Conservation (phyloP, 2,797 vertebrate species). For the Xiphophorus birchmanni region DNA sequence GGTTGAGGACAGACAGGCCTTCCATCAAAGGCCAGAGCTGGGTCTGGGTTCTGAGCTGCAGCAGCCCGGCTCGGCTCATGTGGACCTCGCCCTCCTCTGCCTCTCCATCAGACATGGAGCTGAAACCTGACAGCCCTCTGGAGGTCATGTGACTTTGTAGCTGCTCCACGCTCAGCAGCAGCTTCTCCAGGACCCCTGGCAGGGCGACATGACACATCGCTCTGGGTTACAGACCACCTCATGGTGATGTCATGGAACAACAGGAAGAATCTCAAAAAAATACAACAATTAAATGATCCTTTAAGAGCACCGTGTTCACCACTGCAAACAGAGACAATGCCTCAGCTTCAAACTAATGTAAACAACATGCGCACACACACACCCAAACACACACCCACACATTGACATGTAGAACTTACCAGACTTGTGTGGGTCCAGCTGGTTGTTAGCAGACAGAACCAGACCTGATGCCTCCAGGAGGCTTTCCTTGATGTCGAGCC, state of each 20-base stretch:
- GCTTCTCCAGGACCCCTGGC: conserved; percentile 80
- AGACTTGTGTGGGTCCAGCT: conserved; percentile 82
- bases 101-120: conserved; percentile 44
- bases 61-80: conserved; percentile 75
- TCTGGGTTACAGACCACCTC: neutral
- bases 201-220: neutral
- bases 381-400: too few relatives aligned
- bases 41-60: conserved; percentile 82
- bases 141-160: conserved; percentile 82
- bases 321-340: too few relatives aligned
- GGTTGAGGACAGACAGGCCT: conserved; percentile 87
- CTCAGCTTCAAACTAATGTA: too few relatives aligned
- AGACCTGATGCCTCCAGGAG: conserved; percentile 88
- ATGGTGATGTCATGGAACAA: neutral
- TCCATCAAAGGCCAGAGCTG: conserved; percentile 96
- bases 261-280: neutral
- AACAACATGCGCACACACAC: too few relatives aligned
- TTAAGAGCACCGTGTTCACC: too few relatives aligned
- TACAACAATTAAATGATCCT: too few relatives aligned
- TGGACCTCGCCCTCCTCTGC: conserved; percentile 35
- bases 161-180: conserved; percentile 82
- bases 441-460: conserved; percentile 87
- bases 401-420: conserved; percentile 74
- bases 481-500: conserved; percentile 85
- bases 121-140: conserved; percentile 76